Evolutionary conservation across 2,888 invertebrate species (phyloP), one percentile per base, ranked within the genome.

Genomic region (Tiphia femorata): DNA sequence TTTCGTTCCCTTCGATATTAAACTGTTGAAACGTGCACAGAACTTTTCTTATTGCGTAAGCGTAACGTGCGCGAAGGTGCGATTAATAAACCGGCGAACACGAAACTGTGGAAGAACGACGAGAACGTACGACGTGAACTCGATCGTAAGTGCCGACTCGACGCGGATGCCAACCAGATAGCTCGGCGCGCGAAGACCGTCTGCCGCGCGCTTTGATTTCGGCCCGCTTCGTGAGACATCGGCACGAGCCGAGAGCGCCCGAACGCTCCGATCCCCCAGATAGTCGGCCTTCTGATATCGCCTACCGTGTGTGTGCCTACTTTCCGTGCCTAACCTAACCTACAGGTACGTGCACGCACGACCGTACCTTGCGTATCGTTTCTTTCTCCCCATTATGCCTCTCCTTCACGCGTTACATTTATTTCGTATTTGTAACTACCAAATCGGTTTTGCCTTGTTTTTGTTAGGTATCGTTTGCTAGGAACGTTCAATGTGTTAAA

Each of bases 111-210:
- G 14, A 40, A 42, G 43, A 57, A 55, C 27, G 47, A 12, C 33
- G 8, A 6, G 4, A 5, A 21, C 49, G 59, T 59, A 48, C 54
- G 42, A 54, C 54, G 58, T 57, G 40, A 52, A 63, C 51, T 60
- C 60, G 56, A 62, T 47, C 51, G 16, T 38, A 56, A 58, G 61
- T 56, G 42, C 21, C 59, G 56, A 58, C 58, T 58, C 51, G 47
- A 47, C 63, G 54, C 52, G 64, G 58, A 49, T 62, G 56, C 56
- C 64, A 72, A 79, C 79, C 72, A 64, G 74, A 72, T 75, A 75
- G 77, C 71, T 79, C 78, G 79, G 73, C 81, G 80, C 80, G 79
- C 77, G 71, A 79, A 77, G 73, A 81, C 80, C 72, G 80, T 81
- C 81, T 81, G 81, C 65, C 80, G 79, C 80, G 77, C 75, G 76